These are phyloP conservation scores for Sclerurus mexicanus DNA, from an alignment of 2,113 vertebrate species.

Conservation along the genomic window DNA sequence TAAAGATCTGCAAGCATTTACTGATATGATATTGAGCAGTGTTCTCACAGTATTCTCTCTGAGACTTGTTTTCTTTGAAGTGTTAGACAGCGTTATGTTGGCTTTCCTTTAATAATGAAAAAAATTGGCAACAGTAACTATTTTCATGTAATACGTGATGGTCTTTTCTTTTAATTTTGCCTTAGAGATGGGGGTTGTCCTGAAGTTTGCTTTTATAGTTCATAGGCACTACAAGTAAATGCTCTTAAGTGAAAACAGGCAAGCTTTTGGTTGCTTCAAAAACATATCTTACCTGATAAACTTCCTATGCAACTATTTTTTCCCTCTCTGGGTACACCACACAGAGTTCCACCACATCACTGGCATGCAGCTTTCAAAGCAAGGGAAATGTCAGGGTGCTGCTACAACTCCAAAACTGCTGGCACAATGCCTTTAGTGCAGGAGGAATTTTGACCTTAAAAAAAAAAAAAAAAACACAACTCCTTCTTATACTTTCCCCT, in stretches of 20 bases:
- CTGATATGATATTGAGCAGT: not conserved
- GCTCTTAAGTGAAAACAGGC: not conserved
- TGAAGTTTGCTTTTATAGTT: not conserved
- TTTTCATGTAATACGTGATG: not conserved
- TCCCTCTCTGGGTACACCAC: not conserved
- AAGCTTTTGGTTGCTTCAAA: not conserved
- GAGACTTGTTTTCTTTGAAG: not conserved
- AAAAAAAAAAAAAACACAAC: too few species aligned
- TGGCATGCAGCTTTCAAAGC: not conserved
- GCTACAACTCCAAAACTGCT: not conserved
- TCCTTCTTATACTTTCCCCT: not conserved
- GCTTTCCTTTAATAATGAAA: not conserved
- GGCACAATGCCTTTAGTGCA: not conserved
- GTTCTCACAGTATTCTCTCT: not conserved
- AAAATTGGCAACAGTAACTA: not conserved
- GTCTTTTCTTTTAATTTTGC: not conserved
- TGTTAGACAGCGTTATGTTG: not conserved
- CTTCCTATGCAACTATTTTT: not conserved
- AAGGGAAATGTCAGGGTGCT: not conserved
- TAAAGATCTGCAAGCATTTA: not conserved
- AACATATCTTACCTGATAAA: not conserved
- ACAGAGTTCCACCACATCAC: accelerated
- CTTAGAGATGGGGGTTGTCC: not conserved
- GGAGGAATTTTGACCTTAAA: not conserved
- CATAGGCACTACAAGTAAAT: not conserved